A percentile compares a stretch with the other conserved stretches of the same genome.
phyloP scores from a whole-genome alignment of 2,888 invertebrate genomes.

The Cordilura impudica region DNA sequence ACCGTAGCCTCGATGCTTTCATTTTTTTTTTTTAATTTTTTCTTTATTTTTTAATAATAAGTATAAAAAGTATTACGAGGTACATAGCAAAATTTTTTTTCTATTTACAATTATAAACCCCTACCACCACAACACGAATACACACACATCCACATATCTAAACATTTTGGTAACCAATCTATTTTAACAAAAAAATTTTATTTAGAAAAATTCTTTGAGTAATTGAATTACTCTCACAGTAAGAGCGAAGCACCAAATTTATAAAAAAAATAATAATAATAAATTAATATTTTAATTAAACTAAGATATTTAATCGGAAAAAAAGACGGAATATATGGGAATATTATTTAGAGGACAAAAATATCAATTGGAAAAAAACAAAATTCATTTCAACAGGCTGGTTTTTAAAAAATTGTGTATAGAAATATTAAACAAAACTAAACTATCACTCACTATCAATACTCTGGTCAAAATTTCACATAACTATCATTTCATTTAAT shows the following conservation, averaged over 20 bases:
- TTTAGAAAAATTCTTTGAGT: slow-evolving; percentile 64
- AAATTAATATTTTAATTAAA: slow-evolving; percentile 45
- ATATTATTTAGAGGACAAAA: neutral
- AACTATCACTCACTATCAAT: too few species aligned
- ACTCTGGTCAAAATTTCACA: too few species aligned
- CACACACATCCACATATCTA: neutral
- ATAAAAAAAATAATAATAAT: slow-evolving; percentile 61
- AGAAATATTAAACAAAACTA: too few species aligned
- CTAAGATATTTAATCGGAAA: slow-evolving; percentile 38
- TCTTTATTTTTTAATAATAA: too few species aligned
- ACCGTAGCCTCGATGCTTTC: too few species aligned
- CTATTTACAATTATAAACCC: neutral
- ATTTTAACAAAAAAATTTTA: slow-evolving; percentile 17
- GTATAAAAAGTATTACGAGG: too few species aligned
- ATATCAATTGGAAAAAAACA: neutral
- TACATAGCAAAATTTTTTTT: too few species aligned
- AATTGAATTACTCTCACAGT: slow-evolving; percentile 73
- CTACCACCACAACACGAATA: neutral
- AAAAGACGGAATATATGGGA: slow-evolving; percentile 12
- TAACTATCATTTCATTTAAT: slow-evolving; percentile 34
- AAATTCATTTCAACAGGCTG: slow-evolving; percentile 8
- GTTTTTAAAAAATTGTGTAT: too few species aligned
- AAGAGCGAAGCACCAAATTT: slow-evolving; percentile 76
- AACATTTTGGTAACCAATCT: neutral
- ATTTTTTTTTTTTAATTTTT: too few species aligned